phyloP scores from a whole-genome alignment of 2,888 invertebrate genomes.

The Nemoura dubitans region DNA sequence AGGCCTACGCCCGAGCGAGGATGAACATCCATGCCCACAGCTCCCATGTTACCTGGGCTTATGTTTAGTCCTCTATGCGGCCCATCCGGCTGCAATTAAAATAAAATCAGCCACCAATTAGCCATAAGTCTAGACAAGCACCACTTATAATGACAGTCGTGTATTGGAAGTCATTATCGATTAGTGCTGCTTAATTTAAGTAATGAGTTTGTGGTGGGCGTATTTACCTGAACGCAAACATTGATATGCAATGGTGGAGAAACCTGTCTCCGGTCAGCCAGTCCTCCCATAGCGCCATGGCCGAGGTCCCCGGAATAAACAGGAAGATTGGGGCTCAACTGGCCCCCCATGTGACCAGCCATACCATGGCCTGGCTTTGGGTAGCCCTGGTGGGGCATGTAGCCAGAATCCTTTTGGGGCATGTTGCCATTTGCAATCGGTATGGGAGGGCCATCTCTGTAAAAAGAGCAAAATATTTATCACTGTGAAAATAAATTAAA shows the following conservation, averaged over 20 bases:
- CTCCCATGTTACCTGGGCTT: constrained; percentile 57
- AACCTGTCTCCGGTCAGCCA: constrained; percentile 59
- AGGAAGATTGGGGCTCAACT: constrained; percentile 46
- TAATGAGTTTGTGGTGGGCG: not conserved
- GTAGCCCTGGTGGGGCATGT: constrained; percentile 48
- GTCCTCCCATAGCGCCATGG: constrained; percentile 45
- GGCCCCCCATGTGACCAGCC: constrained; percentile 44
- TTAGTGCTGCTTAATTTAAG: too few relatives aligned
- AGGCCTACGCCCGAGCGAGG: constrained; percentile 49
- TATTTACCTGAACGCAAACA: constrained; percentile 60
- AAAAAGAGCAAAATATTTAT: constrained; percentile 9
- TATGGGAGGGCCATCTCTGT: constrained; percentile 50
- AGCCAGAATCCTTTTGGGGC: constrained; percentile 49
- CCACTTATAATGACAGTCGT: not conserved
- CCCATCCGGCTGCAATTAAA: constrained; percentile 56
- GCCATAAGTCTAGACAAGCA: not conserved
- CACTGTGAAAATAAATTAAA: constrained; percentile 13
- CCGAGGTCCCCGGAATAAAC: constrained; percentile 41
- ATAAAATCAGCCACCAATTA: constrained; percentile 32
- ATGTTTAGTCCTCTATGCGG: constrained; percentile 60
- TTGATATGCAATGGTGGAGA: constrained; percentile 67
- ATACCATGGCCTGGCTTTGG: constrained; percentile 47
- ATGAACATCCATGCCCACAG: constrained; percentile 53
- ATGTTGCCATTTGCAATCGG: constrained; percentile 46
- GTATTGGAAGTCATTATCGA: too few relatives aligned